Evolutionary conservation across 1,140 invertebrate genomes (phyloP).

Genomic region (Trachymyrmex septentrionalis): DNA sequence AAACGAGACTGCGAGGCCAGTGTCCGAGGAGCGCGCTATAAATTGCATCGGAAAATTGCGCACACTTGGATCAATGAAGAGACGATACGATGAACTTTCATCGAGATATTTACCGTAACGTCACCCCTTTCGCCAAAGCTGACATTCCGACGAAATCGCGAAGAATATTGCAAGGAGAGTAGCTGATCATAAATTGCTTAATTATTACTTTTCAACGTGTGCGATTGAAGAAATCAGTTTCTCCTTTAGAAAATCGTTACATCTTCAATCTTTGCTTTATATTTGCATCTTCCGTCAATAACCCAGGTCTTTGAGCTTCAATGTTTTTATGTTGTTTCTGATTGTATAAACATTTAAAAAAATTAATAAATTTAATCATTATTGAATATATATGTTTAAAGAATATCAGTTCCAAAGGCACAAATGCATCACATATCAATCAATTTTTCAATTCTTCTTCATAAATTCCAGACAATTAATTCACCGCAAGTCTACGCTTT

Average conservation of each 20-base stretch:
- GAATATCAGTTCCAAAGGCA: not conserved
- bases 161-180: not conserved
- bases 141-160: slow-evolving; percentile 3
- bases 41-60: slow-evolving; percentile 62
- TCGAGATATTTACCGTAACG: slow-evolving; percentile 56
- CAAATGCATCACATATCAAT: not conserved
- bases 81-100: slow-evolving; percentile 62
- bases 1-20: slow-evolving; percentile 62
- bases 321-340: no score
- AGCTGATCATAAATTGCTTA: not conserved
- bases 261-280: not conserved
- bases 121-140: not conserved
- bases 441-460: not conserved
- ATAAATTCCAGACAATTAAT: slow-evolving; percentile 5
- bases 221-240: not conserved
- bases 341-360: no score
- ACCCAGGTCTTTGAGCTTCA: no score
- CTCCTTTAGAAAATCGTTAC: not conserved
- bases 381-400: not conserved
- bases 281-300: no score
- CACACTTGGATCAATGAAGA: slow-evolving; percentile 32
- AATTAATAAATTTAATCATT: not conserved
- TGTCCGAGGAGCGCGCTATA: slow-evolving; percentile 49
- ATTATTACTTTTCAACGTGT: not conserved
- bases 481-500: not conserved